Conservation (phyloP, 2,797 vertebrate genomes). For the Trichosurus vulpecula region DNA sequence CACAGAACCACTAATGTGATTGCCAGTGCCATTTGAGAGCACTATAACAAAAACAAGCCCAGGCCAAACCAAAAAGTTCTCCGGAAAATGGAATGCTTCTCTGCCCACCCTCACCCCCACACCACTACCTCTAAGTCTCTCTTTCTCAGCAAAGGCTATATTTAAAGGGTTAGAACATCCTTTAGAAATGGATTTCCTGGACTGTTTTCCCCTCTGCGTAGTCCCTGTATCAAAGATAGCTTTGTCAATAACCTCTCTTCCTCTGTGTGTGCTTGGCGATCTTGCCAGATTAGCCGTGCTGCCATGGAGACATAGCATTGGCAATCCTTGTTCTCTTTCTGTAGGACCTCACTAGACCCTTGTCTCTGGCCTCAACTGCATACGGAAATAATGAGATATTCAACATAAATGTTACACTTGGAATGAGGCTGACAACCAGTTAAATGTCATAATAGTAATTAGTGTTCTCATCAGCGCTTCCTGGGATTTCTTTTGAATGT, state of each 20-base stretch:
- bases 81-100: slow-evolving; percentile 53
- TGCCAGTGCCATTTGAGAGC: slow-evolving; percentile 74
- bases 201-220: slow-evolving; percentile 70
- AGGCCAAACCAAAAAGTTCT: slow-evolving; percentile 74
- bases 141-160: slow-evolving; percentile 62
- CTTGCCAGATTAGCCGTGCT: slow-evolving; percentile 84
- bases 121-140: slow-evolving; percentile 2
- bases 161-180: slow-evolving; percentile 71
- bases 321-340: slow-evolving; percentile 80
- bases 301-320: slow-evolving; percentile 82
- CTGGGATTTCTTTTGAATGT: not conserved
- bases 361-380: slow-evolving; percentile 74
- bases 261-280: slow-evolving; percentile 75
- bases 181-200: slow-evolving; percentile 58
- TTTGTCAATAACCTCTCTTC: slow-evolving; percentile 83
- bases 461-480: not conserved
- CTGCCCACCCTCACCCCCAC: not conserved
- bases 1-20: slow-evolving; percentile 79
- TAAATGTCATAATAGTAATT: not conserved
- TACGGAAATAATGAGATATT: slow-evolving; percentile 76
- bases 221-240: slow-evolving; percentile 80
- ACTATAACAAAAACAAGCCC: slow-evolving; percentile 76
- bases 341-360: slow-evolving; percentile 79
- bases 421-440: slow-evolving; percentile 15
- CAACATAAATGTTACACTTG: slow-evolving; percentile 71